Conservation (phyloP, 2,113 vertebrate genomes). For the Ictidomys tridecemlineatus region DNA sequence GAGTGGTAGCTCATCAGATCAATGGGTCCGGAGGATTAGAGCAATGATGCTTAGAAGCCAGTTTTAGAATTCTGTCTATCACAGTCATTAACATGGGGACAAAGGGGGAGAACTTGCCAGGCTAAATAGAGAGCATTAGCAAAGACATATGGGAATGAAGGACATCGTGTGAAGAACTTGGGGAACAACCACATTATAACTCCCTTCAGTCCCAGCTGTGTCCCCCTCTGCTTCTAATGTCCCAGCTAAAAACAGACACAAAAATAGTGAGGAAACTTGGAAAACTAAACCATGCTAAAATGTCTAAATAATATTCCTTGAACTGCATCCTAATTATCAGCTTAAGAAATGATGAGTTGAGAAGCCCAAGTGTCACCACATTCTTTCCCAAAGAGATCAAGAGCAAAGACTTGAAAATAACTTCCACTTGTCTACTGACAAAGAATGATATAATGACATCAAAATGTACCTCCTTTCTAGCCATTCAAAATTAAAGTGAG, state of each 20-base stretch:
- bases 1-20: background rate
- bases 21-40: background rate
- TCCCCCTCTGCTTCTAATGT: background rate
- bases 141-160: background rate
- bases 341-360: slow-evolving; percentile 32
- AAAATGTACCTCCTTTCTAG: background rate
- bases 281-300: slow-evolving; percentile 11
- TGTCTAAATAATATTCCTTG: background rate
- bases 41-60: background rate
- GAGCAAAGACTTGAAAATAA: background rate
- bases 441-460: background rate
- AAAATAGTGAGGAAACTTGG: background rate
- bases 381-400: background rate
- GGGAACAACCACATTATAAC: background rate
- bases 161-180: background rate
- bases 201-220: background rate
- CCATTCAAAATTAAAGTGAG: background rate
- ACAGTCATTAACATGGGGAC: background rate
- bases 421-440: background rate
- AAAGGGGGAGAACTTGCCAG: background rate
- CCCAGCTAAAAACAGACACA: background rate
- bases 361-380: background rate
- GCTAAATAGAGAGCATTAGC: background rate
- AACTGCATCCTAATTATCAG: background rate
- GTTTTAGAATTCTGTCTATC: slow-evolving; percentile 2